A percentile compares a stretch with the other conserved stretches of the same genome.
Evolutionary conservation across 2,888 invertebrate species (phyloP).

Genomic region (Anodontia alba): DNA sequence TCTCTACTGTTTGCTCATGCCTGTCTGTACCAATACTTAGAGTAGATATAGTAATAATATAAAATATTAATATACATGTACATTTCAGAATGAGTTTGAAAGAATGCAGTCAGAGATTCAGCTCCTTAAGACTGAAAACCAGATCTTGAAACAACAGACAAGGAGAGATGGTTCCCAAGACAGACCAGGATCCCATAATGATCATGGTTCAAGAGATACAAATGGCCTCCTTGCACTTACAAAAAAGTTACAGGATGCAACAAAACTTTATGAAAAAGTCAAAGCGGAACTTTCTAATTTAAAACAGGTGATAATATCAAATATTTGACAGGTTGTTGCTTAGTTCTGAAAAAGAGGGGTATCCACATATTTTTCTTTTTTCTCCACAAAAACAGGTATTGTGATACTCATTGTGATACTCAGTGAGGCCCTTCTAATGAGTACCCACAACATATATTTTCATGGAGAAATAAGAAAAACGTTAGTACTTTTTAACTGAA

Average conservation of each 20-base stretch:
- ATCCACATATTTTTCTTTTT: too few species aligned
- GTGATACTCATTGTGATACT: too few species aligned
- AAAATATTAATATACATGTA: too few species aligned
- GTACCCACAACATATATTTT: too few species aligned
- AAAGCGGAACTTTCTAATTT: constrained; percentile 73
- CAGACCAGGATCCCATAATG: constrained; percentile 32
- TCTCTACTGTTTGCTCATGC: too few species aligned
- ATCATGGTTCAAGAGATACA: constrained; percentile 51
- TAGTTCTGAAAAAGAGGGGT: too few species aligned
- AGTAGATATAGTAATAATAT: too few species aligned
- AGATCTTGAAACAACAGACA: constrained; percentile 69
- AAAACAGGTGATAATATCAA: constrained; percentile 80
- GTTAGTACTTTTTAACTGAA: too few species aligned
- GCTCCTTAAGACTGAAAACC: constrained; percentile 73
- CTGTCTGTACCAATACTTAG: too few species aligned
- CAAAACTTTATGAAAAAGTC: constrained; percentile 75
- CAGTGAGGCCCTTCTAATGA: too few species aligned
- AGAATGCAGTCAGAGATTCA: constrained; percentile 68
- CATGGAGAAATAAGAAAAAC: too few species aligned
- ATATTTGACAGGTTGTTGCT: background rate
- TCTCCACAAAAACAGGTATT: too few species aligned
- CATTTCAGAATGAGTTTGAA: constrained; percentile 77
- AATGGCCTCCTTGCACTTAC: constrained; percentile 64
- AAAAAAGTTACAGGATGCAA: constrained; percentile 79
- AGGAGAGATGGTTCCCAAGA: constrained; percentile 53